A percentile compares a stretch with the other conserved stretches of the same genome.
Conservation (phyloP, 1,140 invertebrate species). For the Nixonia krombeini region DNA sequence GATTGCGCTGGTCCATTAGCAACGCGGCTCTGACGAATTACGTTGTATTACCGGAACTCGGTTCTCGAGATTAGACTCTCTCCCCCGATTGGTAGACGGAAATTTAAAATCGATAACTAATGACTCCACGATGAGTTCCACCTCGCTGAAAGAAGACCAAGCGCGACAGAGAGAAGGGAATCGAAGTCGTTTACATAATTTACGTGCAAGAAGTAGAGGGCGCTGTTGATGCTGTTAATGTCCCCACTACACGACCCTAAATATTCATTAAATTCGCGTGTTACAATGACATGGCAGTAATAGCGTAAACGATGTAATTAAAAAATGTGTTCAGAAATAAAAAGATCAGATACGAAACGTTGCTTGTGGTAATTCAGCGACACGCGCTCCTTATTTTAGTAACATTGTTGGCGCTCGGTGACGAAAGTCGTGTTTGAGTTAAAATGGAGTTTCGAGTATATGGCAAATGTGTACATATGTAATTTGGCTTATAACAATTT, state of each 20-base stretch:
- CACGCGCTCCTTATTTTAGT: too few relatives aligned
- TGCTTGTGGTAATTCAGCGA: too few relatives aligned
- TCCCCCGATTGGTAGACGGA: slow-evolving; percentile 53
- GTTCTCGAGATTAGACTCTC: slow-evolving; percentile 40
- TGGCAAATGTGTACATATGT: too few relatives aligned
- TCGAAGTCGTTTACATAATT: slow-evolving; percentile 3
- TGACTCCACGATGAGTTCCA: slow-evolving; percentile 4
- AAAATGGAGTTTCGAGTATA: too few relatives aligned
- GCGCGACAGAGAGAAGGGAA: slow-evolving; percentile 2
- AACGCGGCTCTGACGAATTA: slow-evolving; percentile 55
- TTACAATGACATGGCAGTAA: too few relatives aligned
- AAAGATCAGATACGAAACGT: too few relatives aligned
- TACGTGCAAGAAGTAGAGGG: neutral
- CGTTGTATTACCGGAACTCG: slow-evolving; percentile 51
- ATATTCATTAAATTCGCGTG: neutral
- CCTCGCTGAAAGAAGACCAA: slow-evolving; percentile 9
- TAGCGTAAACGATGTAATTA: too few relatives aligned
- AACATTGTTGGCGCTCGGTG: too few relatives aligned
- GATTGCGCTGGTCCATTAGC: slow-evolving; percentile 62
- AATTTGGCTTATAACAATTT: too few relatives aligned
- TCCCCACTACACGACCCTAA: too few relatives aligned
- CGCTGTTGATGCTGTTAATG: neutral
- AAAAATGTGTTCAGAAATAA: neutral
- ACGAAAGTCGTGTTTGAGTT: too few relatives aligned
- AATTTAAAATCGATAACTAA: slow-evolving; percentile 40